Percentiles rank a stretch among this genome's conserved stretches.
phyloP scores from a whole-genome alignment of 2,113 vertebrate species.

The Noturus placidus region DNA sequence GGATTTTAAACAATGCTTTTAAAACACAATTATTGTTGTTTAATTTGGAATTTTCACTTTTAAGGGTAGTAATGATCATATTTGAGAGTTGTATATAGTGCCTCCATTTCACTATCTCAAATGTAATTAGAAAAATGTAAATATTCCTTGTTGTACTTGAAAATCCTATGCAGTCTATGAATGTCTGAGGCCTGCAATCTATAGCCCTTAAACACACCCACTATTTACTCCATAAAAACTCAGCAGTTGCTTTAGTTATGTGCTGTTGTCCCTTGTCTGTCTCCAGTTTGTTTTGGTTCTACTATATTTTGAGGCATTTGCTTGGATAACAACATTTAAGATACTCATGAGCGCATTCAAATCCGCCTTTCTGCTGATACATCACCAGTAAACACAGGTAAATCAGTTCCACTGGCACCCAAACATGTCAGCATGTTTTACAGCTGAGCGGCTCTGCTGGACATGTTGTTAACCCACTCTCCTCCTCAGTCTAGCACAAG shows the following conservation, averaged over 20 bases:
- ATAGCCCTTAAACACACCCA: background rate
- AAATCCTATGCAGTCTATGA: background rate
- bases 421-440: background rate
- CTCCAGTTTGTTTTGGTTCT: background rate
- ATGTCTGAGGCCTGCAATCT: background rate
- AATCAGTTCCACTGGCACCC: background rate
- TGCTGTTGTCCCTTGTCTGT: background rate
- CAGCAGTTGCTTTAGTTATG: background rate
- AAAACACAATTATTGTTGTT: background rate
- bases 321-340: background rate
- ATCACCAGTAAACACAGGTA: background rate
- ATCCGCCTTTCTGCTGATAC: background rate
- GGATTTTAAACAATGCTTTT: background rate
- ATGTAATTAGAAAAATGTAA: background rate
- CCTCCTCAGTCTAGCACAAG: background rate
- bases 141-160: background rate
- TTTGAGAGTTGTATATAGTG: background rate
- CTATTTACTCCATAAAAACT: background rate
- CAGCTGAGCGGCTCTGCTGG: background rate
- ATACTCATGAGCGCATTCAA: background rate
- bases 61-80: background rate
- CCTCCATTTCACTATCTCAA: background rate
- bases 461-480: background rate
- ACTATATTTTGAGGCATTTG: background rate
- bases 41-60: background rate